Evolutionary conservation across 2,113 vertebrate species (phyloP).

Genomic region (Bombycilla garrulus): DNA sequence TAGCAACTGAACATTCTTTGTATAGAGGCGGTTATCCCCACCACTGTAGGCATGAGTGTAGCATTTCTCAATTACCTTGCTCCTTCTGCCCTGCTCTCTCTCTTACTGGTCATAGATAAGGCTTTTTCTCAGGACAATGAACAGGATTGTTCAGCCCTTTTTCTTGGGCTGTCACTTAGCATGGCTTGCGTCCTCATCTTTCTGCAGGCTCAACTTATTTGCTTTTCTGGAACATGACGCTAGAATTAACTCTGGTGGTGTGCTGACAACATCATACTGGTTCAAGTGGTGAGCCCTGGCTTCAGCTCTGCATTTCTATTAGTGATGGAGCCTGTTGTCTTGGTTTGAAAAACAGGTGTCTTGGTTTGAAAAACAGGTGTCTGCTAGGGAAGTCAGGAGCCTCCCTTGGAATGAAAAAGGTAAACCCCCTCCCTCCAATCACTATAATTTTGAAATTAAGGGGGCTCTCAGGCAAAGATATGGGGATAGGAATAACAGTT

Average conservation of each 20-base stretch:
- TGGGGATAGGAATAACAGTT: too few species aligned
- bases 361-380: too few species aligned
- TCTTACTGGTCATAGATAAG: neutral
- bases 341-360: too few species aligned
- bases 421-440: too few species aligned
- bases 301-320: neutral
- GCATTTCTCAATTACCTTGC: neutral
- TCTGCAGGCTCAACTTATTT: neutral
- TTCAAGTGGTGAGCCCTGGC: neutral
- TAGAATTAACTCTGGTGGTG: neutral
- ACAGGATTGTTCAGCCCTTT: rapidly evolving
- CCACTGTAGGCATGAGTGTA: neutral
- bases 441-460: too few species aligned
- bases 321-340: rapidly evolving
- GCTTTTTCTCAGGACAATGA: neutral
- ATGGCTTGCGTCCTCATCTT: neutral
- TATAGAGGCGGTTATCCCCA: neutral
- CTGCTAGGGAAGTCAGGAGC: too few species aligned
- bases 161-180: neutral
- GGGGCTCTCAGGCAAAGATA: too few species aligned
- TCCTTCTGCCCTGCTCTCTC: neutral
- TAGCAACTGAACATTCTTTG: neutral
- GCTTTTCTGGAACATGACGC: neutral
- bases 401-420: too few species aligned
- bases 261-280: neutral